Conservation (phyloP, 2,888 invertebrate species). For the Lottia gigantea region DNA sequence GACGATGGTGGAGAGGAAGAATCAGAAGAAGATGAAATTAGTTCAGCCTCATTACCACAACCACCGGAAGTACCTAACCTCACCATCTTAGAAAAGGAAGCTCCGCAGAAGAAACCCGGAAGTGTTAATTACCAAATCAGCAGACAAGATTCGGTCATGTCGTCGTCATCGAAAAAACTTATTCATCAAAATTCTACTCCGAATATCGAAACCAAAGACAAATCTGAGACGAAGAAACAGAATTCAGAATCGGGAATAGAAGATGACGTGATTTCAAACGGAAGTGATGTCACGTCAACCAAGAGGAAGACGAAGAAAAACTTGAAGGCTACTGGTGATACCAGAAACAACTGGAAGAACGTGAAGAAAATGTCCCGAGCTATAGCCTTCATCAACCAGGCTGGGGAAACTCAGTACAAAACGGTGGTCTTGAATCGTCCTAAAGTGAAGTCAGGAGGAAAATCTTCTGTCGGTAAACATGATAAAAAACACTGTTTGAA, state of each 20-base stretch:
- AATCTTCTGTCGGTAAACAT: neutral
- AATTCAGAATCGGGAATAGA: conserved; percentile 9
- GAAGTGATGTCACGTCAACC: neutral
- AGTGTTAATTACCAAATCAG: neutral
- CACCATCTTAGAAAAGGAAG: neutral
- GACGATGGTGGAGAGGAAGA: neutral
- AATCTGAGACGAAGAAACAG: neutral
- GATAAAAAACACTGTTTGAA: neutral
- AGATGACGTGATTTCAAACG: neutral
- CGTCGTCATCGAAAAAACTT: neutral
- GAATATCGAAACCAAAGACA: neutral
- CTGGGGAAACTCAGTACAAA: conserved; percentile 21
- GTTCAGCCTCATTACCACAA: neutral
- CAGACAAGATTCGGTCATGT: neutral
- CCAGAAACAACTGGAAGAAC: conserved; percentile 21
- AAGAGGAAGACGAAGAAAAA: conserved; percentile 12
- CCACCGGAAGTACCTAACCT: neutral
- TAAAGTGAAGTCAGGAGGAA: neutral
- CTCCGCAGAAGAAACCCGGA: neutral
- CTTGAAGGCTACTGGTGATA: neutral
- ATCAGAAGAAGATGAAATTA: neutral
- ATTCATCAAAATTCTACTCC: neutral
- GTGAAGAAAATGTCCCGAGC: conserved; percentile 25
- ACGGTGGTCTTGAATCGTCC: conserved; percentile 28
- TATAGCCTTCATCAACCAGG: conserved; percentile 28